phyloP scores from a whole-genome alignment of 2,113 vertebrate genomes.

The Heptranchias perlo region DNA sequence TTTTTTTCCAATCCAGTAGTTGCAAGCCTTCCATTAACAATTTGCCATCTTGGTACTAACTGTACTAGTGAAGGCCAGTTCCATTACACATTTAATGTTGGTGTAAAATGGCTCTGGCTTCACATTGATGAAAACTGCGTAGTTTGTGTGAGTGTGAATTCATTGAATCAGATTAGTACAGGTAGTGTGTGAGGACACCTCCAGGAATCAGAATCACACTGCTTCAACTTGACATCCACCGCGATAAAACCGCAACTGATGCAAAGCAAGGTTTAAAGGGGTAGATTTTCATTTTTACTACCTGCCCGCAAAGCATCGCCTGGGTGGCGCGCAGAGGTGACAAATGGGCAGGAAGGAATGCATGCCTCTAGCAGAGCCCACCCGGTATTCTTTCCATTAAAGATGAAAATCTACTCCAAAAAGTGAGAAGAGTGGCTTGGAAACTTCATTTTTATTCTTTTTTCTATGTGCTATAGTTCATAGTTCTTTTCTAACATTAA shows the following conservation, averaged over 20 bases:
- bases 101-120: not conserved
- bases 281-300: not conserved
- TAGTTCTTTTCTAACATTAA: not conserved
- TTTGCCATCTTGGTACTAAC: not conserved
- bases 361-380: not conserved
- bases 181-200: not conserved
- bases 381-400: not conserved
- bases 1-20: not conserved
- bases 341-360: not conserved
- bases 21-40: not conserved
- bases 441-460: not conserved
- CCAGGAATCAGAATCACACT: not conserved
- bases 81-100: not conserved
- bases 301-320: not conserved
- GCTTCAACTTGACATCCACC: not conserved
- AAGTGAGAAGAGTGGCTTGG: not conserved
- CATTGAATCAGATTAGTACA: not conserved
- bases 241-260: not conserved
- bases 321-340: not conserved
- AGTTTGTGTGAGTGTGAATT: not conserved
- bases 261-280: too few relatives aligned
- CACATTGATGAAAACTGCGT: not conserved
- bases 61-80: not conserved
- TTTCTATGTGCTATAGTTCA: not conserved
- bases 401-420: not conserved